Conservation (phyloP, 2,797 vertebrate species). For the Botia almorhae region DNA sequence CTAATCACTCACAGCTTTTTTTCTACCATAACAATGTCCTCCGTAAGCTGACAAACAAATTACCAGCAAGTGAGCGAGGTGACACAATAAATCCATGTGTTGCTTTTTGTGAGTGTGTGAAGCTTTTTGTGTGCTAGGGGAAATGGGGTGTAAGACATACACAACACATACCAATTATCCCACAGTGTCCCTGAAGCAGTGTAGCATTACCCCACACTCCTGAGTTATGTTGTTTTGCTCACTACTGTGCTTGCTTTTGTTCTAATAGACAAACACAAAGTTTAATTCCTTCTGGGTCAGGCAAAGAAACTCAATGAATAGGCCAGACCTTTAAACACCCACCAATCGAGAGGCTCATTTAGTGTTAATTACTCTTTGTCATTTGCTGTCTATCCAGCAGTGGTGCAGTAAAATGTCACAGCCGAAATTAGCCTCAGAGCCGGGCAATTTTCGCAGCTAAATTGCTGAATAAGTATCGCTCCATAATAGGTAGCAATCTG, state of each 20-base stretch:
- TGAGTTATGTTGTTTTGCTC: slow-evolving; percentile 47
- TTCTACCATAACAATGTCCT: slow-evolving; percentile 42
- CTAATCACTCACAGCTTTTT: slow-evolving; percentile 42
- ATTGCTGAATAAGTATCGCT: slow-evolving; percentile 81
- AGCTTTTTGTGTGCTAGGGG: slow-evolving; percentile 49
- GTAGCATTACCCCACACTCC: slow-evolving; percentile 38
- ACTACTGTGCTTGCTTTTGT: slow-evolving; percentile 45
- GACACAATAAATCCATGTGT: slow-evolving; percentile 54
- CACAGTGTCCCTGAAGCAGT: slow-evolving; percentile 50
- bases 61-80: slow-evolving; percentile 40
- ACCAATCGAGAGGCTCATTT: slow-evolving; percentile 55
- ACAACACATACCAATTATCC: slow-evolving; percentile 54
- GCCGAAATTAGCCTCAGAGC: slow-evolving; percentile 78
- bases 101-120: slow-evolving; percentile 41
- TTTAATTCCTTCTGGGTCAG: slow-evolving; percentile 58
- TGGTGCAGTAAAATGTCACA: slow-evolving; percentile 77
- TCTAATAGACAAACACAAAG: slow-evolving; percentile 54
- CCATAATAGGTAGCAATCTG: slow-evolving; percentile 83
- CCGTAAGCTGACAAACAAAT: slow-evolving; percentile 47
- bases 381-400: slow-evolving; percentile 70
- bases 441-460: slow-evolving; percentile 78
- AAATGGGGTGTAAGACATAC: slow-evolving; percentile 51
- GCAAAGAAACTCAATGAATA: slow-evolving; percentile 52
- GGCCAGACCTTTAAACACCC: slow-evolving; percentile 51
- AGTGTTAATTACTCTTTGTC: slow-evolving; percentile 60